These are phyloP conservation scores for Artemia sinica DNA, from an alignment of 2,888 invertebrate genomes.

Conservation along the genomic window DNA sequence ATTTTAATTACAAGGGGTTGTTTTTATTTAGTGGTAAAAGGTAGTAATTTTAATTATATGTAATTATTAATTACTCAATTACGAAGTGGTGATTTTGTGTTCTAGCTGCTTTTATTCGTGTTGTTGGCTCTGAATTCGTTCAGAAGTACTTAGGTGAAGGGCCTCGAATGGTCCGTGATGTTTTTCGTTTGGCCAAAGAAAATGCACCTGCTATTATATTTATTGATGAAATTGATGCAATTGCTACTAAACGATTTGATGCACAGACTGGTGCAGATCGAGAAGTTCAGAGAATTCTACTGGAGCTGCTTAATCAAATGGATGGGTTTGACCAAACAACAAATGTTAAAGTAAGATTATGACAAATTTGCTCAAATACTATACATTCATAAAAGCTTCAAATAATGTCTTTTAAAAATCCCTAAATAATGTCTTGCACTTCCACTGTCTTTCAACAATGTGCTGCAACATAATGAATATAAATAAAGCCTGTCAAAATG, in stretches of 20 bases:
- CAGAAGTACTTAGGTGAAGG: conserved; percentile 99
- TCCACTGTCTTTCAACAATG: background rate
- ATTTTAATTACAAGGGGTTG: no score
- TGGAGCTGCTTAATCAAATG: conserved; percentile 97
- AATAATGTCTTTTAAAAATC: background rate
- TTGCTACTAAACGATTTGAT: conserved; percentile 96
- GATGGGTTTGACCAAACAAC: conserved; percentile 99
- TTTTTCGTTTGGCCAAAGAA: conserved; percentile 94
- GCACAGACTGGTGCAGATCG: conserved; percentile 96
- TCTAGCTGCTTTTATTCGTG: conserved; percentile 84
- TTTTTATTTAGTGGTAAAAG: no score
- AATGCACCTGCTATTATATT: conserved; percentile 99
- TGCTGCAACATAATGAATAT: no score
- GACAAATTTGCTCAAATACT: background rate
- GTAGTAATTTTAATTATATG: background rate
- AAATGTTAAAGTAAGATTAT: conserved; percentile 72
- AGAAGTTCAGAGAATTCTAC: conserved; percentile 90
- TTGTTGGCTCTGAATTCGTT: conserved; percentile 97
- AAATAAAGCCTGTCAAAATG: no score
- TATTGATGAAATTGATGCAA: conserved; percentile 99
- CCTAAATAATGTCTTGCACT: background rate
- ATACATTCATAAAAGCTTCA: no score
- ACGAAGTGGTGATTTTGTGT: conserved; percentile 18
- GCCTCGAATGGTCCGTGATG: conserved; percentile 96
- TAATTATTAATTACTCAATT: background rate